A percentile compares a stretch with the other conserved stretches of the same genome.
Evolutionary conservation across 2,113 vertebrate genomes (phyloP).

Genomic region (Hippocampus zosterae): DNA sequence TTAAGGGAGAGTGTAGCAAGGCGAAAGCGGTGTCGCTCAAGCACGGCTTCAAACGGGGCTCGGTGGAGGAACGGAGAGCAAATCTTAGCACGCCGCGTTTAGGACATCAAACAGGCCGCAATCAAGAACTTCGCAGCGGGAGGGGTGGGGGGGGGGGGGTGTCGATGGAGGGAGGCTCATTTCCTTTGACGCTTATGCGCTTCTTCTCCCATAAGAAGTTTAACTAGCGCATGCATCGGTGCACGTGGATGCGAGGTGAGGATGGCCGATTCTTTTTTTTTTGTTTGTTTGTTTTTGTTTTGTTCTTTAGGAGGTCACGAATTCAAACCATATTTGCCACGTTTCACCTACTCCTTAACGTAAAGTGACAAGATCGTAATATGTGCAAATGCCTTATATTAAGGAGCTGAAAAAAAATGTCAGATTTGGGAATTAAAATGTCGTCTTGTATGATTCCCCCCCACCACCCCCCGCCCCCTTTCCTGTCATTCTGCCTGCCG

Average conservation of each 20-base stretch:
- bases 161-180: constrained; percentile 44
- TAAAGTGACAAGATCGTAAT: neutral
- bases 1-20: constrained; percentile 68
- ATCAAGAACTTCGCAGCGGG: constrained; percentile 65
- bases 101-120: constrained; percentile 75
- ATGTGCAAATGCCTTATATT: neutral
- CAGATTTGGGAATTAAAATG: neutral
- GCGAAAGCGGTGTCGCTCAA: constrained; percentile 69
- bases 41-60: constrained; percentile 68
- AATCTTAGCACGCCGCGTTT: constrained; percentile 73
- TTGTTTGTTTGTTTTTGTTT: neutral
- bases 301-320: neutral
- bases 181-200: constrained; percentile 62
- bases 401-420: neutral
- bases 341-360: neutral
- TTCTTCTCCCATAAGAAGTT: constrained; percentile 56
- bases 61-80: constrained; percentile 66
- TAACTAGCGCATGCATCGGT: constrained; percentile 44
- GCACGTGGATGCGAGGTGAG: constrained; percentile 16
- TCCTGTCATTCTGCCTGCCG: neutral
- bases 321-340: neutral
- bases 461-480: too few species aligned
- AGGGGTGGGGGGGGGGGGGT: constrained; percentile 15
- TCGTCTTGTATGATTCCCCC: neutral
- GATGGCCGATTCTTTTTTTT: neutral